phyloP scores from a whole-genome alignment of 2,797 vertebrate genomes.

The Hippocampus kuda region DNA sequence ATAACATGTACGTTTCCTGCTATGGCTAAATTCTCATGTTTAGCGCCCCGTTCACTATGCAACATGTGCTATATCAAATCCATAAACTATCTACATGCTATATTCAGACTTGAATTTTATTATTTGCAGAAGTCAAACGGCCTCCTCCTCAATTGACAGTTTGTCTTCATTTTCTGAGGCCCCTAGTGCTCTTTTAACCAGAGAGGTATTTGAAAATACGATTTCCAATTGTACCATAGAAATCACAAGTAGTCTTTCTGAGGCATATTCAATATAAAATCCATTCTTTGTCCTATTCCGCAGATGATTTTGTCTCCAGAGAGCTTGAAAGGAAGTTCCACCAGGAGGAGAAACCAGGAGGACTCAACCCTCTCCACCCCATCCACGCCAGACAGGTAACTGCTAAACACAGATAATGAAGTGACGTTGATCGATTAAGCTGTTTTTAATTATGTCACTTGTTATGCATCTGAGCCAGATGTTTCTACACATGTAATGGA shows the following conservation, averaged over 20 bases:
- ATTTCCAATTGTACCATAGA: background rate
- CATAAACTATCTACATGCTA: background rate
- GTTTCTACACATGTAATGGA: background rate
- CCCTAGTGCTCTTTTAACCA: slow-evolving; percentile 24
- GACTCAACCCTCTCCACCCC: slow-evolving; percentile 57
- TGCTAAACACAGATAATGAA: background rate
- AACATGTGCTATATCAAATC: background rate
- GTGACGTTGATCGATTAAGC: no score
- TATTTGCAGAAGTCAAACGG: slow-evolving; percentile 33
- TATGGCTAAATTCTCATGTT: background rate
- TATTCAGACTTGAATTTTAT: background rate
- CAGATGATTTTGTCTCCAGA: slow-evolving; percentile 40
- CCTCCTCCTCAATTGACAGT: slow-evolving; percentile 47
- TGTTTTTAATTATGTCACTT: no score
- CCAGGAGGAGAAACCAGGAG: slow-evolving; percentile 59
- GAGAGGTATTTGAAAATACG: slow-evolving; percentile 44
- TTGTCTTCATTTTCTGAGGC: slow-evolving; percentile 48
- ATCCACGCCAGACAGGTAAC: slow-evolving; percentile 69
- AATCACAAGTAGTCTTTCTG: background rate
- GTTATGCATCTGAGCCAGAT: background rate
- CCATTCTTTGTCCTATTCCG: background rate
- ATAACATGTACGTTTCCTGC: slow-evolving; percentile 48
- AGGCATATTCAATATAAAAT: background rate
- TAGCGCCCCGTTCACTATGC: background rate
- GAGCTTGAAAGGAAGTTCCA: slow-evolving; percentile 51